Base-by-base conservation (phyloP, 2,113 vertebrate species). In the Pseudopipra pipra region DNA sequence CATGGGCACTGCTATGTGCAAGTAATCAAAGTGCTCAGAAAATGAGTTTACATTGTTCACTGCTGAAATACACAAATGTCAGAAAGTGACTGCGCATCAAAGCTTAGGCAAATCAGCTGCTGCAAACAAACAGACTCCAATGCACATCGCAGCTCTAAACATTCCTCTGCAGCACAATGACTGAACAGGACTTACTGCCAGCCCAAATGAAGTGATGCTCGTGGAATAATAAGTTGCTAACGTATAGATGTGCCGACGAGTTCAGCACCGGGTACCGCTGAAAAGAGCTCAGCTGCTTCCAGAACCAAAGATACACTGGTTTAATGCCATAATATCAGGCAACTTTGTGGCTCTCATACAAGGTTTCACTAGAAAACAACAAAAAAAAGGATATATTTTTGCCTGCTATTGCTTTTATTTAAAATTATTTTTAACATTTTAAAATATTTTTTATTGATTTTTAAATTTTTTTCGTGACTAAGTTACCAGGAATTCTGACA, bases 31-130 rank as follows among this genome's bases (percentile, higher is more conserved):
- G 97, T 87, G 97, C 96, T 97, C 97, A 87, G 96, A 97, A 98
- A 98, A 98, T 97, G 97, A 98, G 98, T 98, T 98, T 98, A 98
- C 98, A 97, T 98, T 97, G 98, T 97, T 98, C 97, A 97, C 98
- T 97, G 98, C 95, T 97, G 97, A 98, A 98, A 97, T 97, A 97
- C 97, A 97, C 98, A 98, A 98, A 98, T 97, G 98, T 98, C 98
- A 98, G 97, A 97, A 97, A 98, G 98, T 98, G 98, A 98, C 96
- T 97, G 96, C 9, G 93, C 97, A 98, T 98, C 98, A 98, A 98
- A 98, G 98, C 98, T 97, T 86, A 94, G 97, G 97, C 98, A 98
- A 98, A 98, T 98, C 97, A 95, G 97, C 97, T 97, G 98, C 97
- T 76, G 96, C 97, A 98, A 98, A 98, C 98, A 98, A 98, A 98